Conservation (phyloP, 2,888 invertebrate genomes). For the Amphiduros pacificus region DNA sequence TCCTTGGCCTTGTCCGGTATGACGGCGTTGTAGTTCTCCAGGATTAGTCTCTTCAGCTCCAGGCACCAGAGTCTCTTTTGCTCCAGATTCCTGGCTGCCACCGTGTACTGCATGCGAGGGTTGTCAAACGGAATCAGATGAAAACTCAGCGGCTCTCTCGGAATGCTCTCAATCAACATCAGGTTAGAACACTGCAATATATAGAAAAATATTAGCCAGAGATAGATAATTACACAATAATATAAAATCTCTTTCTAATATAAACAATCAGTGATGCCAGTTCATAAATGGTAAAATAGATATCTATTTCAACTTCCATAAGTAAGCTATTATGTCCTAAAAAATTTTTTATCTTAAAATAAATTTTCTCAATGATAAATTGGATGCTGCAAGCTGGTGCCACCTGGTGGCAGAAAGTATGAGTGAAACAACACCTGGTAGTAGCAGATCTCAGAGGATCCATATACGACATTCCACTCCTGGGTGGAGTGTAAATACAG, state of each 20-base stretch:
- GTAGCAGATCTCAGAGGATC: no score
- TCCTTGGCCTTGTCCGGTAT: conserved; percentile 94
- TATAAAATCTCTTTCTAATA: neutral
- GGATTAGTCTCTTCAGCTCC: conserved; percentile 81
- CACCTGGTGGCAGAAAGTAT: no score
- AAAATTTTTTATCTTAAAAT: no score
- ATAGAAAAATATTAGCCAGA: neutral
- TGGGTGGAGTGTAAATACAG: no score
- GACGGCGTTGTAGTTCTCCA: conserved; percentile 89
- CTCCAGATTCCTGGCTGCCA: conserved; percentile 65
- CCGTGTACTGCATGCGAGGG: conserved; percentile 85
- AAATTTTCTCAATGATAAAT: no score
- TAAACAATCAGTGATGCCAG: no score
- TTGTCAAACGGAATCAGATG: conserved; percentile 96
- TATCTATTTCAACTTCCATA: no score
- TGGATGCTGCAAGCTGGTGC: no score
- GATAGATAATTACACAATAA: neutral
- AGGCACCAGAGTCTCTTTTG: conserved; percentile 85
- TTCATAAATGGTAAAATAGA: no score
- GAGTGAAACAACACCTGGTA: no score
- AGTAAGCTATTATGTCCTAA: no score
- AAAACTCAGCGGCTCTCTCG: conserved; percentile 91
- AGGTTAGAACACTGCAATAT: conserved; percentile 84
- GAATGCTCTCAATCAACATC: conserved; percentile 94
- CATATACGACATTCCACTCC: no score